phyloP scores from a whole-genome alignment of 1,140 invertebrate genomes.

The Drosophila ogumai region DNA sequence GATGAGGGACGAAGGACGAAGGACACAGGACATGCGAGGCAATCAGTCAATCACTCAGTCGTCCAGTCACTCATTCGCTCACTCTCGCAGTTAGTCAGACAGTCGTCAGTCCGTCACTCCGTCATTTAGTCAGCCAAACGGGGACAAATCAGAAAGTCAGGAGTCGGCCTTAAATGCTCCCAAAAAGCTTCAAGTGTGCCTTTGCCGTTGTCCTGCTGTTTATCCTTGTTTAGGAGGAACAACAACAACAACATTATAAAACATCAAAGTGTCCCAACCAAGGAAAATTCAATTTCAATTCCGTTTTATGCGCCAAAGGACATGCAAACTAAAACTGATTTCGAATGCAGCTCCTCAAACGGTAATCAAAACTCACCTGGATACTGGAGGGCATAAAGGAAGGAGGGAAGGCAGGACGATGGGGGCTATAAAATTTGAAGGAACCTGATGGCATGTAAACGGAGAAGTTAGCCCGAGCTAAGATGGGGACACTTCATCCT shows the following conservation, averaged over 20 bases:
- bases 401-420: neutral
- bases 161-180: constrained; percentile 37
- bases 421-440: constrained; percentile 41
- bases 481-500: constrained; percentile 20
- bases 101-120: constrained; percentile 49
- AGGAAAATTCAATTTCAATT: constrained; percentile 72
- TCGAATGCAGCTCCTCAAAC: constrained; percentile 71
- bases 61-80: constrained; percentile 45
- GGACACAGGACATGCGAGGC: constrained; percentile 36
- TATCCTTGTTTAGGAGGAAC: constrained; percentile 24
- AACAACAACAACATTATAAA: constrained; percentile 14
- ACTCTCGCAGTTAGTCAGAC: constrained; percentile 38
- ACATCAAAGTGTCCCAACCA: constrained; percentile 66
- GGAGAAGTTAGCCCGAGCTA: constrained; percentile 35
- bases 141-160: constrained; percentile 44
- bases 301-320: constrained; percentile 71
- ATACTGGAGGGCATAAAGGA: neutral
- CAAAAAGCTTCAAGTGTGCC: constrained; percentile 56
- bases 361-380: constrained; percentile 44
- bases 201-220: constrained; percentile 47
- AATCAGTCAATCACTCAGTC: constrained; percentile 69
- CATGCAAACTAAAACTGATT: constrained; percentile 81
- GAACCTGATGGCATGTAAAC: constrained; percentile 72
- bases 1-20: constrained; percentile 16
- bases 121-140: constrained; percentile 55